These are phyloP conservation scores for Harmothoe impar DNA, from an alignment of 2,888 invertebrate species.

Conservation along the genomic window DNA sequence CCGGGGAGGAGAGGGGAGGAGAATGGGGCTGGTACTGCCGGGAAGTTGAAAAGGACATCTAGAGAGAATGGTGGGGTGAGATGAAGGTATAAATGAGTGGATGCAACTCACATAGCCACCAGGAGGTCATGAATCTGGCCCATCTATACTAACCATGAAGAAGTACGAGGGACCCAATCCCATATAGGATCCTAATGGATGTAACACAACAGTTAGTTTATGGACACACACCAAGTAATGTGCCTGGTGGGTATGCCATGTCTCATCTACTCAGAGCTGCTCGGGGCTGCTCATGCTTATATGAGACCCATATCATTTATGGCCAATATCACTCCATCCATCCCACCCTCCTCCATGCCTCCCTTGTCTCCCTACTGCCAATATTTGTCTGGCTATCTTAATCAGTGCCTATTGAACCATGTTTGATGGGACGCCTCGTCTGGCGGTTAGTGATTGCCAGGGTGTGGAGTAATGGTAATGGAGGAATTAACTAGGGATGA, in stretches of 20 bases:
- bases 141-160: not conserved
- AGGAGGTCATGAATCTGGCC: not conserved
- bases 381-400: not conserved
- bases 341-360: not conserved
- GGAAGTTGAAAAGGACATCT: too few relatives aligned
- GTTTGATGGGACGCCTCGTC: not conserved
- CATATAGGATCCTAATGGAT: not conserved
- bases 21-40: too few relatives aligned
- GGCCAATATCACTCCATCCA: not conserved
- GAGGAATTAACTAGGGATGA: too few relatives aligned
- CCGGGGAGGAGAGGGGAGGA: too few relatives aligned
- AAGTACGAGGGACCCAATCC: not conserved
- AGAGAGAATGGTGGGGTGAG: too few relatives aligned
- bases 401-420: constrained; percentile 13
- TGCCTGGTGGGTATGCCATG: not conserved
- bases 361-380: not conserved
- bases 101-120: not conserved
- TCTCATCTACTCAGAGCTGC: not conserved
- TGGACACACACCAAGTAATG: not conserved
- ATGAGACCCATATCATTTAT: not conserved
- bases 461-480: too few relatives aligned
- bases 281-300: not conserved
- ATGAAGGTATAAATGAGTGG: not conserved
- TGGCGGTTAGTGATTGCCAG: too few relatives aligned
- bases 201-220: not conserved